Conservation (phyloP, 2,113 vertebrate species). For the Trachemys scripta region DNA sequence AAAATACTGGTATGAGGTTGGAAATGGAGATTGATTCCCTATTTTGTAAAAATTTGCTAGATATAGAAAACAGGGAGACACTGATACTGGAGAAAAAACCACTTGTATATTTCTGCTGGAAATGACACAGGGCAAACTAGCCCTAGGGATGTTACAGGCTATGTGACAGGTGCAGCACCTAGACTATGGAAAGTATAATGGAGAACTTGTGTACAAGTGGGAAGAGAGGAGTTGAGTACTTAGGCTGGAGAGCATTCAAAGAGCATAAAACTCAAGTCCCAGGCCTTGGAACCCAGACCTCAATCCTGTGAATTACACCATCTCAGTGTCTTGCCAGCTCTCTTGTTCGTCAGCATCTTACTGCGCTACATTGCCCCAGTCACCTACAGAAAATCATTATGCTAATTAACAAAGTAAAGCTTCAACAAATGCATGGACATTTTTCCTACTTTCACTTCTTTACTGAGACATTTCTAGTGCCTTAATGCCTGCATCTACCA, state of each 20-base stretch:
- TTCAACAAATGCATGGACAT: background rate
- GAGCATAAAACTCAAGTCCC: background rate
- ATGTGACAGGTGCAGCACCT: background rate
- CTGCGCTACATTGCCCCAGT: background rate
- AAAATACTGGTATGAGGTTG: background rate
- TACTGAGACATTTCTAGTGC: background rate
- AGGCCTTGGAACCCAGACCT: background rate
- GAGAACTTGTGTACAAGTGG: background rate
- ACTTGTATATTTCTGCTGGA: background rate
- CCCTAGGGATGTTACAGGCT: background rate
- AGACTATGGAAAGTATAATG: background rate
- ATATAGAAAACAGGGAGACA: background rate
- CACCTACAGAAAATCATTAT: background rate
- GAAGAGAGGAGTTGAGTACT: background rate
- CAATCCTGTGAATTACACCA: background rate
- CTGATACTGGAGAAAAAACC: background rate
- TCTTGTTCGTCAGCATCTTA: background rate
- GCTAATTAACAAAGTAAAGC: slow-evolving; percentile 2
- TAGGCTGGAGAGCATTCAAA: background rate
- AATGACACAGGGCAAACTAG: background rate
- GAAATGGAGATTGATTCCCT: background rate
- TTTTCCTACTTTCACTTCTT: background rate
- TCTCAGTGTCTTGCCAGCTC: background rate
- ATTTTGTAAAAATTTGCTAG: background rate
- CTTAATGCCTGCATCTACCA: background rate